Conservation (phyloP, 2,888 invertebrate genomes). For the Drosophila acutilabella region DNA sequence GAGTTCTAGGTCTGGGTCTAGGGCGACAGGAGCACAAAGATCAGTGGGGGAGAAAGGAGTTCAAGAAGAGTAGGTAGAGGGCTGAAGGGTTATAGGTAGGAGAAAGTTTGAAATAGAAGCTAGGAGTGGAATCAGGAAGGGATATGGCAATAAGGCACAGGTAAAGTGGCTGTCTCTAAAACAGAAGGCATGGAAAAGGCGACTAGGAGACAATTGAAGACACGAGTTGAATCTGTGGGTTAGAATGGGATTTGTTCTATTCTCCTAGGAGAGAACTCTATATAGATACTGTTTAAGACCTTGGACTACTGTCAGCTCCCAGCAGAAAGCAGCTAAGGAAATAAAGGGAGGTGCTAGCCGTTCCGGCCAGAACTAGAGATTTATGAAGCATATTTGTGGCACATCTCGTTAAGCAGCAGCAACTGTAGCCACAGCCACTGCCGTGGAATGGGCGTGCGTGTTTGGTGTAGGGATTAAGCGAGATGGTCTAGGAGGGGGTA, state of each 20-base stretch:
- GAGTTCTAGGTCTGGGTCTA: conserved; percentile 1
- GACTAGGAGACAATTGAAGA: too few species aligned
- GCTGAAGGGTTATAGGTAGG: background rate
- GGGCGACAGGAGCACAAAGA: background rate
- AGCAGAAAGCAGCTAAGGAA: background rate
- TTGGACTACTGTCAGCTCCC: background rate
- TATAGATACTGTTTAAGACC: background rate
- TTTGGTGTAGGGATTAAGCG: conserved; percentile 35
- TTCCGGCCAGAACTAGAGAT: conserved; percentile 6
- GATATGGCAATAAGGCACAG: too few species aligned
- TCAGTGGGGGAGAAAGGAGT: too few species aligned
- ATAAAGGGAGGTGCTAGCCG: background rate
- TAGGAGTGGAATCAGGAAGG: background rate
- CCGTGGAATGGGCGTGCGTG: background rate
- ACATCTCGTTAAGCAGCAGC: conserved; percentile 55
- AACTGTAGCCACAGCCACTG: conserved; percentile 16
- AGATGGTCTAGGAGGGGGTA: background rate
- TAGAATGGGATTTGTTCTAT: too few species aligned
- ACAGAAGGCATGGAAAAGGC: too few species aligned
- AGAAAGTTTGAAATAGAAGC: background rate
- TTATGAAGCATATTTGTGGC: conserved; percentile 35
- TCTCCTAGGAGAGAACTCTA: too few species aligned
- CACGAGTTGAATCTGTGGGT: too few species aligned
- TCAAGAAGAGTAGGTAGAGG: background rate
- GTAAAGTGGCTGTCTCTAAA: too few species aligned